phyloP scores from a whole-genome alignment of 1,140 invertebrate genomes.

The Papilio machaon region DNA sequence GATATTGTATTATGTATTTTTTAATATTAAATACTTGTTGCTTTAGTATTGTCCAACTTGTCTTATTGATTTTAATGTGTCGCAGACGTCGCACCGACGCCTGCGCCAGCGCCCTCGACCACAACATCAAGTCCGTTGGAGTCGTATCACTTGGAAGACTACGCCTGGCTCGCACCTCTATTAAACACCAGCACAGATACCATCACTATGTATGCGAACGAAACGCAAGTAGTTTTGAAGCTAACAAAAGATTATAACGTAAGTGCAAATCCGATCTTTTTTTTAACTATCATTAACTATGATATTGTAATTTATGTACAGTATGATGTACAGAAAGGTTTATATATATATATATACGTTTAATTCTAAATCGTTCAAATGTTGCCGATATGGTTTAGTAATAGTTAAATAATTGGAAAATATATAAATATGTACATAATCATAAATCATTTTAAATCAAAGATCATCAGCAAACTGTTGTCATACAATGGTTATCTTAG shows the following conservation, averaged over 20 bases:
- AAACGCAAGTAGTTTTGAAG: constrained; percentile 54
- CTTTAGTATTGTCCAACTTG: not conserved
- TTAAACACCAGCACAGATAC: constrained; percentile 45
- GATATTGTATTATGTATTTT: not conserved
- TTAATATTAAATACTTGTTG: not conserved
- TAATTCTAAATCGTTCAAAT: too few relatives aligned
- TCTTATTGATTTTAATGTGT: not conserved
- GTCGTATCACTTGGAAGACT: constrained; percentile 52
- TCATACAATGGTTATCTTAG: not conserved
- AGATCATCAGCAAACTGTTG: not conserved
- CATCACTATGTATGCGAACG: constrained; percentile 52
- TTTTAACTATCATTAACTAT: not conserved
- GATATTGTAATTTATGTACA: not conserved
- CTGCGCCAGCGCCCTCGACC: not conserved
- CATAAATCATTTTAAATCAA: too few relatives aligned
- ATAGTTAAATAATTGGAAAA: too few relatives aligned
- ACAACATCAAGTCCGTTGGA: constrained; percentile 34
- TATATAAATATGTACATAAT: too few relatives aligned
- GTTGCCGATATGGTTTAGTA: too few relatives aligned
- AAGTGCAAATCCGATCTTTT: constrained; percentile 40
- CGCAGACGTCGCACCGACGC: not conserved
- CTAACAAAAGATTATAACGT: constrained; percentile 53
- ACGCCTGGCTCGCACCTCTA: constrained; percentile 49
- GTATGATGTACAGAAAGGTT: too few relatives aligned
- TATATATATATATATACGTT: too few relatives aligned